Conservation (phyloP, 2,797 vertebrate species). For the Alauda arvensis region DNA sequence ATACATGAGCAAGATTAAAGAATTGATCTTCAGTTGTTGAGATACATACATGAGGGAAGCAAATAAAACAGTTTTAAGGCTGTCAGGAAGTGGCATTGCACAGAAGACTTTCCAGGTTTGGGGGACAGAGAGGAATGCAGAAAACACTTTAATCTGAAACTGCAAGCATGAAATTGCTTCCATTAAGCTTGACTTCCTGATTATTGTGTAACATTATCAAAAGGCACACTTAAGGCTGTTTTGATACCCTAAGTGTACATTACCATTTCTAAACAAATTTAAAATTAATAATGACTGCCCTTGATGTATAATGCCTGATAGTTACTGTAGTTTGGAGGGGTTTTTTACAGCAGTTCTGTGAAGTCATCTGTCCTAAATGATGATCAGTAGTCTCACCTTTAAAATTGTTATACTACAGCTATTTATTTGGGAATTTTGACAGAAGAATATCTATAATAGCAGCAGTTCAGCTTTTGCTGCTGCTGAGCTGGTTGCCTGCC, state of each 20-base stretch:
- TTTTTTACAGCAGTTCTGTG: not conserved
- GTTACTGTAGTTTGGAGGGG: not conserved
- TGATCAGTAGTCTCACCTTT: not conserved
- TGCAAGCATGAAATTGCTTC: slow-evolving; percentile 21
- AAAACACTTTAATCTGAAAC: slow-evolving; percentile 36
- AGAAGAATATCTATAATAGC: not conserved
- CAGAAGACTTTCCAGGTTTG: not conserved
- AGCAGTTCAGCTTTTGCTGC: not conserved
- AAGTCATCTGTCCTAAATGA: not conserved
- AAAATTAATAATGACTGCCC: not conserved
- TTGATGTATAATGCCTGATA: not conserved
- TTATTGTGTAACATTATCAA: slow-evolving; percentile 13
- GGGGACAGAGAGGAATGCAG: not conserved
- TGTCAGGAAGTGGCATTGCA: not conserved
- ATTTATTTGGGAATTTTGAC: not conserved
- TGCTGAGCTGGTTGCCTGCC: not conserved
- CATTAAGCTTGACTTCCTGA: slow-evolving; percentile 28
- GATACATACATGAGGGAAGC: not conserved
- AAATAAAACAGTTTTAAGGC: not conserved
- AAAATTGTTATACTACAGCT: not conserved
- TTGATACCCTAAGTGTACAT: not conserved
- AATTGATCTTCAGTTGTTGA: not conserved
- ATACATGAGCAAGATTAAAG: not conserved
- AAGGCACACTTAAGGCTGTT: slow-evolving; percentile 10
- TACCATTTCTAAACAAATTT: slow-evolving; percentile 4